Conservation (phyloP, 2,888 invertebrate species). For the Lysandra coridon region DNA sequence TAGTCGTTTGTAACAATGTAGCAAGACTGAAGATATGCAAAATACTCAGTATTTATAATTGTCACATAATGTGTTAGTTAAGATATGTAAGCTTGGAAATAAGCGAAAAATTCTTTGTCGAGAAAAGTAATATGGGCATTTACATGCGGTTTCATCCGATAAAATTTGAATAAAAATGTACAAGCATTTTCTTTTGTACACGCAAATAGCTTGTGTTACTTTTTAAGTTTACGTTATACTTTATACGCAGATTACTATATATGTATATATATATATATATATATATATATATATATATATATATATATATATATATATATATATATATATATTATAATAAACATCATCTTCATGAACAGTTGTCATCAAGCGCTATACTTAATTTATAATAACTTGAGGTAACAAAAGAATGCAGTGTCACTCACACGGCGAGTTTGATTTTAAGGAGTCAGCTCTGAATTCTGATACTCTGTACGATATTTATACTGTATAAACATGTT, state of each 20-base stretch:
- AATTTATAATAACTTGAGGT: background rate
- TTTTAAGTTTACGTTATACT: background rate
- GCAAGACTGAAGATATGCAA: conserved; percentile 28
- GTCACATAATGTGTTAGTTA: conserved; percentile 26
- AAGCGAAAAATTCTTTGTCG: conserved; percentile 9
- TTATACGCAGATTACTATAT: background rate
- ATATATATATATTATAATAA: background rate
- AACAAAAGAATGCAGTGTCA: background rate
- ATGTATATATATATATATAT: too few relatives aligned
- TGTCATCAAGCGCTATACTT: background rate
- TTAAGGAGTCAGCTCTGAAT: too few relatives aligned
- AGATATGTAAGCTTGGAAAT: conserved; percentile 16
- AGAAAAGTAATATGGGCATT: conserved; percentile 14
- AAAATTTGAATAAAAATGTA: conserved; percentile 19
- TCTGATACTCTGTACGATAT: too few relatives aligned
- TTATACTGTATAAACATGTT: too few relatives aligned
- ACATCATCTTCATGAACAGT: background rate
- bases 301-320: too few relatives aligned
- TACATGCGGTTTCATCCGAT: conserved; percentile 7
- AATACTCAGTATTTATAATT: conserved; percentile 23
- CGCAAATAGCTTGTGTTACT: background rate
- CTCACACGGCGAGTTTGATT: too few relatives aligned
- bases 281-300: too few relatives aligned
- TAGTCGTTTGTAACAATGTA: conserved; percentile 21
- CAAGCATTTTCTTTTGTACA: conserved; percentile 2